These are phyloP conservation scores for Chromis chromis DNA, from an alignment of 2,797 vertebrate genomes.

Conservation along the genomic window DNA sequence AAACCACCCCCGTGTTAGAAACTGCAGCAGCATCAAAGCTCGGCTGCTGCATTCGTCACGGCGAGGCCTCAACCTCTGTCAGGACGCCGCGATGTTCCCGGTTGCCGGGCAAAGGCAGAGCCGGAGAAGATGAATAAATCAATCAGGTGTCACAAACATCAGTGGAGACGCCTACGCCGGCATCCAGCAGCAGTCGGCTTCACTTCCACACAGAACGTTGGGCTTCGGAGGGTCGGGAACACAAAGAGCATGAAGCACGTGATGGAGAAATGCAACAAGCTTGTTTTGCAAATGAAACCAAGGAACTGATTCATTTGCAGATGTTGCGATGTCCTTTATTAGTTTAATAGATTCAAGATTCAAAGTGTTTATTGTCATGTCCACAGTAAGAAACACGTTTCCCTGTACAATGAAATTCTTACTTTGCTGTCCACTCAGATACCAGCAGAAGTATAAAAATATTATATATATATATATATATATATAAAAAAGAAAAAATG, in stretches of 20 bases:
- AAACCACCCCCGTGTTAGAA: background rate
- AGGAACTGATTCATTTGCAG: background rate
- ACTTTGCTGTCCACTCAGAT: no score
- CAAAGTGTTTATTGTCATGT: no score
- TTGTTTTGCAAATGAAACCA: constrained; percentile 3
- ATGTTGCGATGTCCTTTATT: no score
- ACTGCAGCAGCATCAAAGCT: constrained; percentile 1
- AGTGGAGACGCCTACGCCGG: constrained; percentile 28
- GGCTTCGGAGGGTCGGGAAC: constrained; percentile 16
- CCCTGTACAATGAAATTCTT: no score
- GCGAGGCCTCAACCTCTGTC: constrained; percentile 30
- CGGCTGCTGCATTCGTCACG: constrained; percentile 12
- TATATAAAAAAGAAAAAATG: no score
- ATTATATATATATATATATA: no score
- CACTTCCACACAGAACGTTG: constrained; percentile 30
- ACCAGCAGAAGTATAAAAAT: no score
- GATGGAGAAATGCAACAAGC: constrained; percentile 3
- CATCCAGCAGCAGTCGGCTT: constrained; percentile 32
- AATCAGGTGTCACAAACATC: constrained; percentile 70
- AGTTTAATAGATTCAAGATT: no score
- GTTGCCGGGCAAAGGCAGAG: constrained; percentile 38
- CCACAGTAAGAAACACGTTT: no score
- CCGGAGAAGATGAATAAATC: constrained; percentile 71
- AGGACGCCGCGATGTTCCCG: constrained; percentile 40
- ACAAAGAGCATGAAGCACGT: background rate